Conservation (phyloP, 2,888 invertebrate genomes). For the Lacanobia oleracea region DNA sequence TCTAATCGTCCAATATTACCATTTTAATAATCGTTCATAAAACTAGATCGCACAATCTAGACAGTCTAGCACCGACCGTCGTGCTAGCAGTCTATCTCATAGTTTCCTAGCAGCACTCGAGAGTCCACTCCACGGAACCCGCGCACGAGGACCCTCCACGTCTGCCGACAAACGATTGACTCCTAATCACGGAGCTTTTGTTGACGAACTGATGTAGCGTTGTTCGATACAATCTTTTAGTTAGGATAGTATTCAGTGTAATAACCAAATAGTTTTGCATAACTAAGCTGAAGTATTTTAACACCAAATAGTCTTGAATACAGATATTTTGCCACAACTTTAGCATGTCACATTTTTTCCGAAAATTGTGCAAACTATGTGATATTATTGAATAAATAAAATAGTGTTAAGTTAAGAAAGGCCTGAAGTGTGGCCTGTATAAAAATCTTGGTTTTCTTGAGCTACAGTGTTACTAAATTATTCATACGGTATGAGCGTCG, state of each 20-base stretch:
- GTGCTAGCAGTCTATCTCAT: not conserved
- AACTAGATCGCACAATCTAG: conserved; percentile 21
- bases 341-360: not conserved
- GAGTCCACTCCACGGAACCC: conserved; percentile 17
- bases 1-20: conserved; percentile 21
- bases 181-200: conserved; percentile 37
- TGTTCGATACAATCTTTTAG: not conserved
- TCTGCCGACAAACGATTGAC: conserved; percentile 30
- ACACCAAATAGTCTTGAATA: not conserved
- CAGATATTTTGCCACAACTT: not conserved
- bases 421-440: not conserved
- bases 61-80: not conserved
- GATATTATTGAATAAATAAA: not conserved
- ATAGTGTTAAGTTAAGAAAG: not conserved
- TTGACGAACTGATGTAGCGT: conserved; percentile 10
- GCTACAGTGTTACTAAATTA: conserved; percentile 5
- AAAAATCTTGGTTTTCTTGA: not conserved
- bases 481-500: conserved; percentile 13
- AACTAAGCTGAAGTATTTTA: not conserved
- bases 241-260: not conserved
- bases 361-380: not conserved
- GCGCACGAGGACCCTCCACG: conserved; percentile 31
- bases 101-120: conserved; percentile 8
- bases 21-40: conserved; percentile 25
- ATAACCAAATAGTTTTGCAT: not conserved